Base-by-base conservation (phyloP, 2,113 vertebrate genomes). In the Recurvirostra avosetta region DNA sequence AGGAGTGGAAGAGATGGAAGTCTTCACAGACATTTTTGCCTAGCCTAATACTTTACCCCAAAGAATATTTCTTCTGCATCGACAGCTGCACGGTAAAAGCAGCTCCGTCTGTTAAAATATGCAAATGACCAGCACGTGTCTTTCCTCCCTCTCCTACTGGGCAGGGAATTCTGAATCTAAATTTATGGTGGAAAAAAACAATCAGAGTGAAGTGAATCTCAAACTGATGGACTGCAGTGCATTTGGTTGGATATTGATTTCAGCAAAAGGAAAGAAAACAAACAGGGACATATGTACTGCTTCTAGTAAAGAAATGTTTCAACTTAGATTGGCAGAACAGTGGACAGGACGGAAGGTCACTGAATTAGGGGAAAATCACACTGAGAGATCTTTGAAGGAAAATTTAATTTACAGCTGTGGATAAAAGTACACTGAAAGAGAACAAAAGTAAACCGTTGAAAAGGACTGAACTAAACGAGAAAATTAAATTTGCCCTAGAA, bases 101-200 rank as follows among this genome's bases (percentile, higher is more conserved):
- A 79, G 66, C 95, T 96, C 97, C 74, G 95, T 97, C 94, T 97
- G 97, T 88, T 97, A 96, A 96, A 97, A 90, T 97, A 97, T 97
- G 96, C 71, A 97, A 97, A 97, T 95, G 96, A 95, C 91, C 95
- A 85, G 41, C 89, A 95, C 0, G 16, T 59, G 75, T 95, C 81
- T 95, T 85, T 92, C 89, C 84, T 97, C 93, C 38, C 91, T 95
- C 66, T 94, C 96, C 95, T 97, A 95, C 97, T 97, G 94, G 94
- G 95, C 92, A 97, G 94, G 95, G 97, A 96, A 90, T 97, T 96
- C 96, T 92, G 73, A 90, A 95, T 94, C 96, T 97, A 96, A 96
- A 96, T 97, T 96, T 97, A 53, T 73, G 77, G 89, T 85, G 70
- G 89, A 78, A 85, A 88, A 82, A 93, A 88, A 5, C 81, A 72